Evolutionary conservation across 2,888 invertebrate species (phyloP).

Genomic region (Maniola hyperantus): DNA sequence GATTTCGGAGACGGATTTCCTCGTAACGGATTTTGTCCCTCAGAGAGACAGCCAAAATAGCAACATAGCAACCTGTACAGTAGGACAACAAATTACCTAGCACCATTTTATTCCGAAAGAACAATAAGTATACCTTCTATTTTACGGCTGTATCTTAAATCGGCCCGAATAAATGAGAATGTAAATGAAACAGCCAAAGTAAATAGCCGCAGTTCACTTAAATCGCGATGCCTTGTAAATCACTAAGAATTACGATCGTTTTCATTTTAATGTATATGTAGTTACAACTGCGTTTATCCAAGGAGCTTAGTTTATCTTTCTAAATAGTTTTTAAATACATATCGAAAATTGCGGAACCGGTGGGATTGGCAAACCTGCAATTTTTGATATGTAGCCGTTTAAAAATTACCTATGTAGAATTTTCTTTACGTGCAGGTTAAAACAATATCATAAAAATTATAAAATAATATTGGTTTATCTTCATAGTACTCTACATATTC

Average conservation of each 20-base stretch:
- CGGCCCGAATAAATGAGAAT: not conserved
- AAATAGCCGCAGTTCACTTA: conserved; percentile 10
- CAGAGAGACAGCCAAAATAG: too few species aligned
- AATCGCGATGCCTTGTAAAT: conserved; percentile 9
- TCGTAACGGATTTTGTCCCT: too few species aligned
- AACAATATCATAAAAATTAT: too few species aligned
- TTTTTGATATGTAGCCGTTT: too few species aligned
- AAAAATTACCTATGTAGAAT: too few species aligned
- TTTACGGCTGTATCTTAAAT: conserved; percentile 3
- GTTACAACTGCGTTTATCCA: not conserved
- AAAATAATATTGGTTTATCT: too few species aligned
- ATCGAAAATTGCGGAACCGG: too few species aligned
- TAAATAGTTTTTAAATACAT: not conserved
- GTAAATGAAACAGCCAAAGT: conserved; percentile 10
- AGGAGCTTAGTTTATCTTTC: not conserved
- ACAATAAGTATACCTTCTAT: not conserved
- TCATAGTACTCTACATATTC: too few species aligned
- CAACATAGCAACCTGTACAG: too few species aligned
- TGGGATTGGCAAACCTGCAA: too few species aligned
- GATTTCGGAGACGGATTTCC: too few species aligned
- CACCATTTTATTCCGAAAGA: not conserved
- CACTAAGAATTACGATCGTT: conserved; percentile 17
- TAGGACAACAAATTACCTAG: not conserved
- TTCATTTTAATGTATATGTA: not conserved
- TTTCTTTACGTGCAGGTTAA: too few species aligned